phyloP scores from a whole-genome alignment of 2,113 vertebrate species.

The Origma solitaria region DNA sequence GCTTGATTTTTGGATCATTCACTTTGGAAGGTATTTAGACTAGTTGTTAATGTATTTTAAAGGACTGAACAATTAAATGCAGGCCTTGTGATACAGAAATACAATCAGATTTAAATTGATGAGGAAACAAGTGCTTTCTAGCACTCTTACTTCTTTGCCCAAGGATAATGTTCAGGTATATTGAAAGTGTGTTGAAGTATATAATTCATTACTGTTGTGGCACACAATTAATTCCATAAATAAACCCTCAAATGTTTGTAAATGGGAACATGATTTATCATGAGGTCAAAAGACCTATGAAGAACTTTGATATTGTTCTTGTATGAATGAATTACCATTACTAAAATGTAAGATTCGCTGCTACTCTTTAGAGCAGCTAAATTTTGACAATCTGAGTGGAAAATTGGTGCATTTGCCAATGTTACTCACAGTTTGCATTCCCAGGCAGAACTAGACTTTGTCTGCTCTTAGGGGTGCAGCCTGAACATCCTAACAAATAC shows the following conservation, averaged over 20 bases:
- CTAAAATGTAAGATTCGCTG: neutral
- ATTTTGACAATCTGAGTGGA: neutral
- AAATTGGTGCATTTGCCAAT: neutral
- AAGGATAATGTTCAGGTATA: neutral
- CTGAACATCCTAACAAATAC: neutral
- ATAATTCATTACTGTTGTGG: neutral
- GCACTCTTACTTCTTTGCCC: neutral
- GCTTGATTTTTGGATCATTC: neutral
- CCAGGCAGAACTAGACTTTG: neutral
- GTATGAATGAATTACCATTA: neutral
- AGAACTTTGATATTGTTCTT: neutral
- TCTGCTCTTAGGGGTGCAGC: neutral
- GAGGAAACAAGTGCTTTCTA: neutral
- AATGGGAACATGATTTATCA: neutral
- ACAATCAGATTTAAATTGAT: neutral
- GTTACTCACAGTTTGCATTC: neutral
- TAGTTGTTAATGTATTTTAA: neutral
- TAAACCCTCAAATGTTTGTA: neutral
- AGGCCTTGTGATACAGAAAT: neutral
- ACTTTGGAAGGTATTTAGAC: neutral
- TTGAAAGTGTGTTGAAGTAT: neutral
- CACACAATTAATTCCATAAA: neutral
- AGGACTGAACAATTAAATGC: neutral
- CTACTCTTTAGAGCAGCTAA: neutral
- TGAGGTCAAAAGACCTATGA: neutral